phyloP scores from a whole-genome alignment of 2,888 invertebrate genomes.

The Lumbricus terrestris region DNA sequence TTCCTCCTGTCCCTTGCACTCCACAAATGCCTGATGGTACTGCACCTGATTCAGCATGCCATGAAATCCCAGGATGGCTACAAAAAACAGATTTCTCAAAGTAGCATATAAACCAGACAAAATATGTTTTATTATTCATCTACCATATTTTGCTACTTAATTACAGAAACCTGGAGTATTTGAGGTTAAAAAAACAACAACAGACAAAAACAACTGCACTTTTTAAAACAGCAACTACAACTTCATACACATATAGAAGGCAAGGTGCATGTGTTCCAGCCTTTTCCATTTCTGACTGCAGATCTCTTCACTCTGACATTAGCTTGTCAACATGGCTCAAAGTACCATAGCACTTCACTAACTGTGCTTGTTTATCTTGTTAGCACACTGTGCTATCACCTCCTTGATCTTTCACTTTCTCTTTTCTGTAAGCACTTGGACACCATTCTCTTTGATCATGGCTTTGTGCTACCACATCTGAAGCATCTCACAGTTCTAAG shows the following conservation, averaged over 20 bases:
- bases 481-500: not conserved
- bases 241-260: not conserved
- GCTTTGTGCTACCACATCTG: not conserved
- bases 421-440: not conserved
- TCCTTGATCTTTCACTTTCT: not conserved
- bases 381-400: not conserved
- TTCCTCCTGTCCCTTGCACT: slow-evolving; percentile 41
- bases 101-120: not conserved
- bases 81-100: slow-evolving; percentile 38
- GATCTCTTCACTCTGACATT: not conserved
- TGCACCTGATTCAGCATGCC: slow-evolving; percentile 99
- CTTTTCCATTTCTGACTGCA: too few relatives aligned
- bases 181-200: not conserved
- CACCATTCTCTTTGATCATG: not conserved
- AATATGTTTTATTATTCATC: not conserved
- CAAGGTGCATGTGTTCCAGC: not conserved
- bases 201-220: not conserved
- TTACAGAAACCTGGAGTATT: not conserved
- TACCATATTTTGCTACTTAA: not conserved
- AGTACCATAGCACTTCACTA: not conserved
- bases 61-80: slow-evolving; percentile 97
- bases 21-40: slow-evolving; percentile 82
- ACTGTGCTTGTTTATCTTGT: not conserved
- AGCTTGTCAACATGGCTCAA: not conserved
- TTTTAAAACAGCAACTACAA: not conserved